Conservation (phyloP, 2,888 invertebrate species). For the Parnassius smintheus region DNA sequence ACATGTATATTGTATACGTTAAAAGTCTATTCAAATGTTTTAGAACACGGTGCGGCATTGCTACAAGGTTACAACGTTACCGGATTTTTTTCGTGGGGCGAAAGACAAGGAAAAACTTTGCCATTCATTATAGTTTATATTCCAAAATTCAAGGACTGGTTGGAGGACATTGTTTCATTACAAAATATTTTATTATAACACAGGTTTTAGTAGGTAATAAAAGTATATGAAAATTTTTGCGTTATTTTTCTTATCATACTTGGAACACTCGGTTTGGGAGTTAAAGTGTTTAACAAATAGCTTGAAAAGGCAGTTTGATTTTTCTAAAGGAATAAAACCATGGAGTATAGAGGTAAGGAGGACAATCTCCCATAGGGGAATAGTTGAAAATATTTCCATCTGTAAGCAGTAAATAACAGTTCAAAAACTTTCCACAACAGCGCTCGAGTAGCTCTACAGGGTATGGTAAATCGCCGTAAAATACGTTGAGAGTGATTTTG, state of each 20-base stretch:
- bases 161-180: constrained; percentile 40
- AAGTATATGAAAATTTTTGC: background rate
- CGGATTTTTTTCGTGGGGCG: constrained; percentile 63
- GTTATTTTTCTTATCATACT: background rate
- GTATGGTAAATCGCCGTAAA: too few species aligned
- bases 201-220: background rate
- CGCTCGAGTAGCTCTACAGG: too few species aligned
- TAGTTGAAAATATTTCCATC: too few species aligned
- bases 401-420: too few species aligned
- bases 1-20: background rate
- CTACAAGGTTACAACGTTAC: constrained; percentile 39
- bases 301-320: background rate
- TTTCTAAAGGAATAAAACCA: background rate
- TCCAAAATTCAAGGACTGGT: constrained; percentile 48
- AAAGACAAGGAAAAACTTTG: constrained; percentile 39
- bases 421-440: too few species aligned
- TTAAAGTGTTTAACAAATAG: too few species aligned
- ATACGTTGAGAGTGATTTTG: too few species aligned
- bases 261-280: background rate
- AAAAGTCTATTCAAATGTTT: constrained; percentile 29
- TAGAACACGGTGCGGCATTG: constrained; percentile 55
- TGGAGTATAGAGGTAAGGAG: too few species aligned
- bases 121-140: constrained; percentile 52
- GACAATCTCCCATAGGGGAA: too few species aligned
- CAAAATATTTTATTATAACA: constrained; percentile 3